Evolutionary conservation across 2,888 invertebrate genomes (phyloP), one percentile per base, ranked within the genome.

Genomic region (Drosophila meridiana): DNA sequence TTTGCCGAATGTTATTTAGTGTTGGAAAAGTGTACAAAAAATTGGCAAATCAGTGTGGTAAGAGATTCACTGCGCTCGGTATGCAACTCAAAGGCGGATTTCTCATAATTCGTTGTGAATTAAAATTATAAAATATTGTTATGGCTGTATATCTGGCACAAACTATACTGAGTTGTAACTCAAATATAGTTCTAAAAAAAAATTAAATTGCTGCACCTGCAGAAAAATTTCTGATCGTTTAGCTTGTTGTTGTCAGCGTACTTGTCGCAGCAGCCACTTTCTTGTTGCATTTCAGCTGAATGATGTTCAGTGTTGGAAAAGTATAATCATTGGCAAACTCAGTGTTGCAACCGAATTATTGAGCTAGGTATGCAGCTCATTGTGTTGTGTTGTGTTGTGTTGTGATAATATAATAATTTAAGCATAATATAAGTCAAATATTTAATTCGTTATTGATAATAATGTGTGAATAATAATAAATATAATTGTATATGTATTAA

Each of bases 251-350:
- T 50, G 32, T n/a, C n/a, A 50, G 32, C 50, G n/a, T 50, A 50
- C 50, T 3, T n/a, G n/a, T 11, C n/a, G n/a, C 30, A 30, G 4
- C n/a, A n/a, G 48, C 2, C 8, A 65, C 56, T 68, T 42, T 38
- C 64, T 48, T 70, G 28, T 45, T 70, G 28, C 32, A n/a, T 50
- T 58, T 65, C 42, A 30, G 38, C 13, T 34, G 60, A 61, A 36
- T 52, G 32, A 3, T 30, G 3, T 8, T 13, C 3, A 78, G 80
- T 80, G 66, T 53, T 76, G 67, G 5, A 48, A 34, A 60, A 71
- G 4, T 32, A 0, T 1, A 28, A 26, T 57, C 11, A 6, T 52
- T 32, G 11, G 0, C 2, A 13, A 13, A 13, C 6, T 5, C 69
- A 74, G 64, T 42, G 75, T 26, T 75, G 66, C 32, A 13, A 60